Percentiles rank a stretch among this genome's conserved stretches.
Conservation (phyloP, 2,888 invertebrate species). For the Lottia scabra region DNA sequence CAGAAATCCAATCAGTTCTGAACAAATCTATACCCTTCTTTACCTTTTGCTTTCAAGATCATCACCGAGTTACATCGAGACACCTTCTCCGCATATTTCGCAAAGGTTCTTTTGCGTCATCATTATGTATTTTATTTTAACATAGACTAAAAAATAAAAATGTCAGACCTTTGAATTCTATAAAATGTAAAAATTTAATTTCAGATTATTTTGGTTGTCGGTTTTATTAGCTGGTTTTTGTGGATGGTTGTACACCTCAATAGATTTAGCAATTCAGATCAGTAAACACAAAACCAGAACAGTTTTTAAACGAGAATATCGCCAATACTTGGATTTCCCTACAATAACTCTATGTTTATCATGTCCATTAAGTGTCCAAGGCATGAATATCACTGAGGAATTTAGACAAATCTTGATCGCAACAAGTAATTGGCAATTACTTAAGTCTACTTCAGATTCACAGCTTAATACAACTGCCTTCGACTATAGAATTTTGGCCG, state of each 20-base stretch:
- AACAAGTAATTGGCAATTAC: not conserved
- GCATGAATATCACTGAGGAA: not conserved
- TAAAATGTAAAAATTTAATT: no score
- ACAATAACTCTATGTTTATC: not conserved
- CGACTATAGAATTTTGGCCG: no score
- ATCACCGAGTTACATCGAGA: no score
- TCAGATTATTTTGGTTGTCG: not conserved
- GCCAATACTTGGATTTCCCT: not conserved
- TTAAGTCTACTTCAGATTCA: not conserved
- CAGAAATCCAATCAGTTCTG: no score
- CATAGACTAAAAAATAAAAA: no score
- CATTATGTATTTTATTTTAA: no score
- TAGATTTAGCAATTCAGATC: not conserved
- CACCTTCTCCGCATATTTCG: no score
- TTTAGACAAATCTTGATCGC: not conserved
- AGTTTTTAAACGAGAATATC: not conserved
- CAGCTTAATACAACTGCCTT: no score
- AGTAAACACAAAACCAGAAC: not conserved
- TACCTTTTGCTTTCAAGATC: no score
- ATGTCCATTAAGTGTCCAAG: not conserved
- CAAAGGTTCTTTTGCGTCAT: no score
- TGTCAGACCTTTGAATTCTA: no score
- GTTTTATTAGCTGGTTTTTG: not conserved
- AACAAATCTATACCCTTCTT: no score
- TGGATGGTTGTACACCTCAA: not conserved